Conservation (phyloP, 92 coral and sea anemone species). For the Desmophyllum pertusum region DNA sequence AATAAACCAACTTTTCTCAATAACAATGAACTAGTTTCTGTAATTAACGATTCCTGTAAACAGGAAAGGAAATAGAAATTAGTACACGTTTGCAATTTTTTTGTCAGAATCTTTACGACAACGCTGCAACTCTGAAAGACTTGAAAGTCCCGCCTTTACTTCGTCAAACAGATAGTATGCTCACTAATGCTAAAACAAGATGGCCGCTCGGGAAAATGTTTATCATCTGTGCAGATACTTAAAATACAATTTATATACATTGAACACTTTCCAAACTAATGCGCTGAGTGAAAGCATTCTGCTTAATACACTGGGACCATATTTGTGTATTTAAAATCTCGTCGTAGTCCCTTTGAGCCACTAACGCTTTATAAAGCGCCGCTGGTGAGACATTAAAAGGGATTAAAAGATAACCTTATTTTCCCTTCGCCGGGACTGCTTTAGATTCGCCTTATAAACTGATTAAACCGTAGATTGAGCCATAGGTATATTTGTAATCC, state of each 20-base stretch:
- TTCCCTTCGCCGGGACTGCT: not conserved
- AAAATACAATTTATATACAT: too few species aligned
- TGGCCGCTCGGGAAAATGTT: too few species aligned
- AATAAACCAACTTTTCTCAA: too few species aligned
- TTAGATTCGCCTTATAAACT: conserved; percentile 11
- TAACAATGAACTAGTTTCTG: not conserved
- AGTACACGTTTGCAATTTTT: not conserved
- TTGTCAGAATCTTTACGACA: too few species aligned
- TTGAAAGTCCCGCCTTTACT: too few species aligned
- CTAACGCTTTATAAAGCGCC: not conserved
- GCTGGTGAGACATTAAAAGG: not conserved
- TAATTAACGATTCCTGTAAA: too few species aligned
- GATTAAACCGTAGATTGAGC: conserved; percentile 10
- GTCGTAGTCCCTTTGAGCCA: not conserved
- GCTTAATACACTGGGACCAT: not conserved
- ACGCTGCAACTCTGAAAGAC: too few species aligned
- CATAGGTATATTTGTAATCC: not conserved
- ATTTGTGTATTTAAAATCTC: not conserved
- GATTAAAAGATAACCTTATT: conserved; percentile 33
- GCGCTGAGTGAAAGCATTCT: not conserved
- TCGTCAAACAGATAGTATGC: too few species aligned
- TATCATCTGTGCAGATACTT: too few species aligned
- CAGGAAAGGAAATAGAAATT: not conserved
- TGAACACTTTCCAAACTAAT: not conserved
- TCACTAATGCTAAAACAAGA: too few species aligned